Conservation (phyloP, 2,113 vertebrate species). For the Formicarius rufipectus region DNA sequence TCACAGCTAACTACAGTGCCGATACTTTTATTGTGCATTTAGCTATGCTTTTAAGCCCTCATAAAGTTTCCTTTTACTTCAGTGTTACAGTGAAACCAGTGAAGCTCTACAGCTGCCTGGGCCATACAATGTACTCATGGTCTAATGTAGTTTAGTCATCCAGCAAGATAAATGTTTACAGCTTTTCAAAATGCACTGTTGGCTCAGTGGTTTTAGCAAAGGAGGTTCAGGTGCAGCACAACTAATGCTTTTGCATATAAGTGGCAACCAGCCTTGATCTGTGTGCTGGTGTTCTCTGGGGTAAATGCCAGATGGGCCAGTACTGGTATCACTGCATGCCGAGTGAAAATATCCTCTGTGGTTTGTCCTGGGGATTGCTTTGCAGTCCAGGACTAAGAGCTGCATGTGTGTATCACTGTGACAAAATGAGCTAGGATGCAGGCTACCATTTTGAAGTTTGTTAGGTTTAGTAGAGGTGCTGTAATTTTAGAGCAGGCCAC, state of each 20-base stretch:
- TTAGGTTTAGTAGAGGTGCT: background rate
- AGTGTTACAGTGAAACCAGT: background rate
- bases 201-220: background rate
- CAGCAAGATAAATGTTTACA: background rate
- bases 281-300: background rate
- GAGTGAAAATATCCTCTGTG: background rate
- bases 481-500: background rate
- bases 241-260: accelerated
- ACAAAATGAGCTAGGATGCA: background rate
- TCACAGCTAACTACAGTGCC: background rate
- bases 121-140: accelerated
- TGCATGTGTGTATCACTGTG: background rate
- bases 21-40: background rate
- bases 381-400: background rate
- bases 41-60: background rate
- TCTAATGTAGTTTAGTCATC: background rate
- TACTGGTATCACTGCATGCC: background rate
- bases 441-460: background rate
- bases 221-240: background rate
- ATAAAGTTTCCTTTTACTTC: background rate
- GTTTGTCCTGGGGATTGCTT: background rate
- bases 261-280: background rate
- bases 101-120: background rate
- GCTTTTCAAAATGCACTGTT: background rate
- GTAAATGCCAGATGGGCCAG: background rate